A percentile compares a stretch with the other conserved stretches of the same genome.
Evolutionary conservation across 2,113 vertebrate species (phyloP).

Genomic region (Tympanuchus pallidicinctus): DNA sequence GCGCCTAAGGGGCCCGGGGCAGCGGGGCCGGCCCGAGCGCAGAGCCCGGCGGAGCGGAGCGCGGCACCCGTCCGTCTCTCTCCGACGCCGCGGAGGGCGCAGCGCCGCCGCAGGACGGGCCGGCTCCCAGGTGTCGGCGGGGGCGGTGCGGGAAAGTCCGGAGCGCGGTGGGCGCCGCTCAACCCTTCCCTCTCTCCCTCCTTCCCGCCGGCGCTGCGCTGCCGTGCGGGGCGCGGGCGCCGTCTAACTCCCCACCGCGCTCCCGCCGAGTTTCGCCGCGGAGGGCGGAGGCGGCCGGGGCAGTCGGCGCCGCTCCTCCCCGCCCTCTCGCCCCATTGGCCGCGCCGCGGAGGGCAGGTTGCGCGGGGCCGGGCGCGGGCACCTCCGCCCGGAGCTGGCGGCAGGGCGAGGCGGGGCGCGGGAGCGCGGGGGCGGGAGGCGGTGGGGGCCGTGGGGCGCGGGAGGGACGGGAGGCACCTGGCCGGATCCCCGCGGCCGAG

Average conservation of each 20-base stretch:
- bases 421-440: too few species aligned
- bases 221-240: too few species aligned
- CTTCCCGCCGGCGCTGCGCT: neutral
- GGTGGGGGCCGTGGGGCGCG: too few species aligned
- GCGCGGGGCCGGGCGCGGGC: neutral
- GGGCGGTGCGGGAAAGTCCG: neutral
- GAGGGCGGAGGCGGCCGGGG: neutral
- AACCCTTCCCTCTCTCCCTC: neutral
- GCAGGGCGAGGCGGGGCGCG: neutral
- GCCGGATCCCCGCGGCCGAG: neutral
- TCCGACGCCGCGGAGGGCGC: neutral
- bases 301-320: neutral
- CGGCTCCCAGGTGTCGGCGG: neutral
- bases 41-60: neutral
- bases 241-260: neutral
- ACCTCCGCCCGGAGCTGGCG: neutral
- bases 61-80: neutral
- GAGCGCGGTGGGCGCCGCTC: neutral
- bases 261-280: constrained; percentile 18
- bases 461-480: neutral
- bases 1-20: neutral
- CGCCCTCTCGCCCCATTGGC: constrained; percentile 31
- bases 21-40: neutral
- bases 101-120: neutral
- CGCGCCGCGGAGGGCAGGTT: neutral